Evolutionary conservation across 2,113 vertebrate species (phyloP).

Genomic region (Calyptomena viridis): DNA sequence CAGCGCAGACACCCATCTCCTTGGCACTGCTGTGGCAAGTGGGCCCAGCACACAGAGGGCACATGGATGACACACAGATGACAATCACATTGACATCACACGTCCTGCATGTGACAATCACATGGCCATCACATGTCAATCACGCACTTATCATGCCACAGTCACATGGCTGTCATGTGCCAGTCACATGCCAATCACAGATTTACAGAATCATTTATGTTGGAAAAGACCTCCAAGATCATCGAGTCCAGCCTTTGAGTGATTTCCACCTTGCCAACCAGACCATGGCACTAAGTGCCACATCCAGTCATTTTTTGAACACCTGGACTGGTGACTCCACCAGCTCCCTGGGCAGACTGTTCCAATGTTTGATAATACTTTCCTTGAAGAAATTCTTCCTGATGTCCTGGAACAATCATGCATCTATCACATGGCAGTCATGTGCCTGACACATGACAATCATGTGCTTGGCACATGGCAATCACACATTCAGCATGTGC

Average conservation of each 20-base stretch:
- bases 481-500: background rate
- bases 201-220: background rate
- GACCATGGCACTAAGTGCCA: background rate
- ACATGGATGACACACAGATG: too few species aligned
- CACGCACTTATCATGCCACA: background rate
- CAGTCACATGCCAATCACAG: background rate
- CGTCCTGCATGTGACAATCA: background rate
- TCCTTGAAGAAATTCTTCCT: background rate
- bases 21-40: background rate
- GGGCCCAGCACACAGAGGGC: background rate
- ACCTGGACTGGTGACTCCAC: background rate
- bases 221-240: background rate
- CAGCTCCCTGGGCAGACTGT: background rate
- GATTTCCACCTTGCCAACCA: background rate
- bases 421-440: background rate
- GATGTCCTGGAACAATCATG: background rate
- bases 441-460: fast-evolving
- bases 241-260: background rate
- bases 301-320: background rate
- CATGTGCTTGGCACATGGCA: background rate
- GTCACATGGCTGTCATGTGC: background rate
- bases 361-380: background rate
- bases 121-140: fast-evolving
- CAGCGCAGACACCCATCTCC: fast-evolving
- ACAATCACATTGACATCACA: too few species aligned